Conservation (phyloP, 2,113 vertebrate genomes). For the Phainopepla nitens region DNA sequence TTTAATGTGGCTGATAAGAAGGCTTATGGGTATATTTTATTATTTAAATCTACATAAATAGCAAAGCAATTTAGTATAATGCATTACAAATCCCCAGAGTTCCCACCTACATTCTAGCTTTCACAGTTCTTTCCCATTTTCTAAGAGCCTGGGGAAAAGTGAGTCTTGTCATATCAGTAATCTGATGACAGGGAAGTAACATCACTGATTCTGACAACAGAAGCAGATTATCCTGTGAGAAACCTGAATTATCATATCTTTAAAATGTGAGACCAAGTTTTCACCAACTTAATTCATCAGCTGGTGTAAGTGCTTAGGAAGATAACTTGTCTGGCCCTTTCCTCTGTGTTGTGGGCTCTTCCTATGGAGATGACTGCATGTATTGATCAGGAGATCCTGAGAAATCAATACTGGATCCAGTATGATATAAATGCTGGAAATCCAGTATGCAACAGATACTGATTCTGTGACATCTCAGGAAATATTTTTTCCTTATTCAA, state of each 20-base stretch:
- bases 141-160: neutral
- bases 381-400: neutral
- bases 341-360: neutral
- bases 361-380: neutral
- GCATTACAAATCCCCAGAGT: slow-evolving; percentile 24
- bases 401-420: neutral
- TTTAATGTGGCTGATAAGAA: slow-evolving; percentile 13
- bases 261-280: neutral
- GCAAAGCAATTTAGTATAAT: slow-evolving; percentile 25
- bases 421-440: neutral
- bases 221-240: neutral
- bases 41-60: slow-evolving; percentile 48
- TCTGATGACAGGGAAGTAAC: neutral
- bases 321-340: neutral
- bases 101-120: neutral
- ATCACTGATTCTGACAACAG: neutral
- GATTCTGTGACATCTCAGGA: neutral
- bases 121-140: neutral
- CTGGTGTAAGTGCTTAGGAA: neutral
- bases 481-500: neutral
- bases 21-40: slow-evolving; percentile 24
- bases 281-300: neutral
- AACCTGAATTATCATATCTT: neutral
- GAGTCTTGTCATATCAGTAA: neutral
- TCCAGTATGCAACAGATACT: neutral